Conservation (phyloP, 2,888 invertebrate genomes). For the Tiliacea aurago region DNA sequence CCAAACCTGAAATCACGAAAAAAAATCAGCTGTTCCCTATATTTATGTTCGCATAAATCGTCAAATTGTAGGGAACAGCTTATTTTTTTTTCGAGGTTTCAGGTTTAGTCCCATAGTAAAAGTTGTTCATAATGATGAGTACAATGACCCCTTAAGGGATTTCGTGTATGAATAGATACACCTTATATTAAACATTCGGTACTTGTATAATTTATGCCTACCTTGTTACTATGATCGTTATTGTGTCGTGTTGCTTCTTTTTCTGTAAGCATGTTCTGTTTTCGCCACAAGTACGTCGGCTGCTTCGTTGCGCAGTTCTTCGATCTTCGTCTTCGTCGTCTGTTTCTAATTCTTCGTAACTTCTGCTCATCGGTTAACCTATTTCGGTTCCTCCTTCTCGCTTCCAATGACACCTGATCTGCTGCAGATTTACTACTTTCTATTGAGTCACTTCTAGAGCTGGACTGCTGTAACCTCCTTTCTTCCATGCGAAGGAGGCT, state of each 20-base stretch:
- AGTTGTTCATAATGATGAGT: too few relatives aligned
- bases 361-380: conserved; percentile 73
- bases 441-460: conserved; percentile 77
- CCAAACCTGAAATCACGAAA: too few relatives aligned
- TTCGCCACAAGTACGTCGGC: conserved; percentile 84
- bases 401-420: conserved; percentile 70
- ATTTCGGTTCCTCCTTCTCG: conserved; percentile 72
- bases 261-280: conserved; percentile 69
- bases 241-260: conserved; percentile 67
- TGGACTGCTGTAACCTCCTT: conserved; percentile 73
- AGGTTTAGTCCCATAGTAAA: too few relatives aligned
- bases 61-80: too few relatives aligned
- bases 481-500: conserved; percentile 80
- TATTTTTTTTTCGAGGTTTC: too few relatives aligned
- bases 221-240: conserved; percentile 64
- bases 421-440: conserved; percentile 79
- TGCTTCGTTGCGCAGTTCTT: conserved; percentile 88
- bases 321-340: conserved; percentile 81
- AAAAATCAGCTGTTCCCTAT: too few relatives aligned
- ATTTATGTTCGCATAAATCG: too few relatives aligned
- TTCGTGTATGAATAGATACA: too few relatives aligned
- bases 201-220: conserved; percentile 38
- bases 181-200: background rate
- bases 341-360: conserved; percentile 78
- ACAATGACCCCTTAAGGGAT: too few relatives aligned